Base-by-base conservation (phyloP, 2,888 invertebrate genomes). In the Athalia rosae region DNA sequence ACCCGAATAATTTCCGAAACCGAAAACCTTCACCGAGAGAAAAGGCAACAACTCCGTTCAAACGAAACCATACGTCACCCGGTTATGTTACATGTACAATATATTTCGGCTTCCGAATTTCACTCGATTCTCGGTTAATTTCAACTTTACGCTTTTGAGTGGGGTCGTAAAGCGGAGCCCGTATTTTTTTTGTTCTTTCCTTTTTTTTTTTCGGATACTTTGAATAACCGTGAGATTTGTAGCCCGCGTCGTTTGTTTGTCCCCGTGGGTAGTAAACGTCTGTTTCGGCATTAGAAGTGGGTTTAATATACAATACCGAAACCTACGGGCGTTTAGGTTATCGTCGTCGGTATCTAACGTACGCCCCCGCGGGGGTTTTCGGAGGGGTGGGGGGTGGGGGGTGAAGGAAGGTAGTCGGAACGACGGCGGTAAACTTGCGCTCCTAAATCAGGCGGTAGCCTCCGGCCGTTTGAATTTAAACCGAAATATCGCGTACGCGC, bases 381-480 rank as follows among this genome's bases (percentile, higher is more conserved):
- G 28, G n/a, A n/a, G n/a, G n/a, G 53, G 53, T n/a, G 71, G n/a
- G n/a, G n/a, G n/a, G n/a, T n/a, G n/a, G n/a, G n/a, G n/a, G n/a
- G n/a, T n/a, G n/a, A 11, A n/a, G 28, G 9, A 28, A 15, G 47
- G 71, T 47, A 8, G 62, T 43, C 28, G 69, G 28, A 59, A 56
- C 74, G 77, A 56, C 73, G 76, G 43, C 48, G 79, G 62, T 62
- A 58, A 76, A 79, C 81, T 79, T 79, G 81, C 83, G 83, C 82
- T 83, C 84, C 86, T 89, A 89, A 89, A 89, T 89, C 88, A 88
- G 86, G 82, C 84, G 82, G 84, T 83, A 82, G 84, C 82, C 84
- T 80, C 84, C 86, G 87, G 87, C 85, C 80, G 82, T 84, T 84
- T 82, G 85, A 88, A 87, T 88, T 88, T 88, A 84, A 86, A 85